Percentiles rank a stretch among this genome's conserved stretches.
phyloP scores from a whole-genome alignment of 92 coral and sea anemone genomes.

The Actinostola sp. region DNA sequence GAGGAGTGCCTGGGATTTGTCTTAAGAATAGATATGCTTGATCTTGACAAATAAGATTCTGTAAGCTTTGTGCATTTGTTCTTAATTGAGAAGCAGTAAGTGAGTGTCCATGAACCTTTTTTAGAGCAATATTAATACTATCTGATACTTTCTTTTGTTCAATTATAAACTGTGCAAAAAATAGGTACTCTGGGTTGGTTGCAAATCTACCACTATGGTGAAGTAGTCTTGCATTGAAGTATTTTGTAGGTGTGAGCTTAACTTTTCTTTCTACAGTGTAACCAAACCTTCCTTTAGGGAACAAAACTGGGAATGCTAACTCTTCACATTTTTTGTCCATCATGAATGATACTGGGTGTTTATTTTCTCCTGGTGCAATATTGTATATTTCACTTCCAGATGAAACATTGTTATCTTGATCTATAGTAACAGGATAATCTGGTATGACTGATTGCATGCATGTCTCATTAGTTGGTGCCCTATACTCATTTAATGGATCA shows the following conservation, averaged over 20 bases:
- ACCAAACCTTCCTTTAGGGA: no score
- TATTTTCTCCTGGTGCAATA: no score
- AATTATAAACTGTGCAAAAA: slow-evolving; percentile 66
- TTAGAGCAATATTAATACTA: no score
- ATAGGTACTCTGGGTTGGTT: no score
- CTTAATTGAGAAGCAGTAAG: slow-evolving; percentile 54
- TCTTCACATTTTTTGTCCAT: slow-evolving; percentile 59
- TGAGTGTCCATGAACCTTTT: slow-evolving; percentile 47
- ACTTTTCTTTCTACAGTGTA: slow-evolving; percentile 41
- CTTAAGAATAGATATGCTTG: slow-evolving; percentile 36
- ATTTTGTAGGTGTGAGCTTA: slow-evolving; percentile 32
- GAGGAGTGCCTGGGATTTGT: slow-evolving; percentile 73
- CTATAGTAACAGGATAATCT: slow-evolving; percentile 42
- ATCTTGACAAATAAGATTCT: slow-evolving; percentile 49
- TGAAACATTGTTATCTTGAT: slow-evolving; percentile 19
- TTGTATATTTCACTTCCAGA: slow-evolving; percentile 53
- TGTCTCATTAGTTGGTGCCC: slow-evolving; percentile 55
- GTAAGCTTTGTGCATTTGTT: slow-evolving; percentile 60
- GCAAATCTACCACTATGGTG: slow-evolving; percentile 45
- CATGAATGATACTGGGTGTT: slow-evolving; percentile 58
- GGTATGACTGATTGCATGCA: slow-evolving; percentile 62
- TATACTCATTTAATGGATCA: slow-evolving; percentile 50
- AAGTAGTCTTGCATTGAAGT: slow-evolving; percentile 24
- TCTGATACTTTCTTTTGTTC: no score
- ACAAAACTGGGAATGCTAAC: no score